Percentiles rank a stretch among this genome's conserved stretches.
These are phyloP conservation scores for Tetropium fuscum DNA, from an alignment of 2,888 invertebrate genomes.

Conservation along the genomic window DNA sequence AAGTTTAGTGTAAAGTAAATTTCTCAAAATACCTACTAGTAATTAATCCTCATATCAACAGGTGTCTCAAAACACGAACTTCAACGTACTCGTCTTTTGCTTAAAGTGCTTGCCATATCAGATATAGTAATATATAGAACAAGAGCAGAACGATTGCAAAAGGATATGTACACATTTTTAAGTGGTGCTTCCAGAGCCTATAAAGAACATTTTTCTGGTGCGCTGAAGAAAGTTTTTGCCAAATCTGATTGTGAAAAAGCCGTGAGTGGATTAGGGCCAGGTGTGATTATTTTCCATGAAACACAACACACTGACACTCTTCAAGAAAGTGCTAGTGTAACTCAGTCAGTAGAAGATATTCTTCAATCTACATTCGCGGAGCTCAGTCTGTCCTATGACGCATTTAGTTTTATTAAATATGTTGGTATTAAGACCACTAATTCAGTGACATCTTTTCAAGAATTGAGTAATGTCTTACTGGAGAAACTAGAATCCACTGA, in stretches of 20 bases:
- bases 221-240: slow-evolving; percentile 62
- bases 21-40: not conserved
- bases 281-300: slow-evolving; percentile 84
- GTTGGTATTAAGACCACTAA: slow-evolving; percentile 72
- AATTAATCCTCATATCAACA: slow-evolving; percentile 32
- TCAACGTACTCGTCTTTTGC: slow-evolving; percentile 75
- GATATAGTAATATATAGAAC: slow-evolving; percentile 85
- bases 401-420: slow-evolving; percentile 79
- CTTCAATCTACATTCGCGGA: slow-evolving; percentile 73
- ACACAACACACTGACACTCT: slow-evolving; percentile 79
- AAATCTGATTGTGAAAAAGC: slow-evolving; percentile 47
- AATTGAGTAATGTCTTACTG: slow-evolving; percentile 70
- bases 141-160: slow-evolving; percentile 78
- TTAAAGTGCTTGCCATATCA: slow-evolving; percentile 85
- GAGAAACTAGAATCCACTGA: slow-evolving; percentile 76
- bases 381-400: slow-evolving; percentile 74
- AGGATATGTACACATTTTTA: slow-evolving; percentile 82
- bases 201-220: slow-evolving; percentile 77
- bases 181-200: slow-evolving; percentile 82
- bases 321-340: slow-evolving; percentile 69
- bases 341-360: slow-evolving; percentile 74
- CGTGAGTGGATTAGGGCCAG: slow-evolving; percentile 70
- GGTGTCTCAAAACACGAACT: slow-evolving; percentile 70
- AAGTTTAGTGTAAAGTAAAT: no score
- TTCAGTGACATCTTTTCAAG: slow-evolving; percentile 71